Base-by-base conservation (phyloP, 2,797 vertebrate genomes). In the Scomberomorus guttatus region DNA sequence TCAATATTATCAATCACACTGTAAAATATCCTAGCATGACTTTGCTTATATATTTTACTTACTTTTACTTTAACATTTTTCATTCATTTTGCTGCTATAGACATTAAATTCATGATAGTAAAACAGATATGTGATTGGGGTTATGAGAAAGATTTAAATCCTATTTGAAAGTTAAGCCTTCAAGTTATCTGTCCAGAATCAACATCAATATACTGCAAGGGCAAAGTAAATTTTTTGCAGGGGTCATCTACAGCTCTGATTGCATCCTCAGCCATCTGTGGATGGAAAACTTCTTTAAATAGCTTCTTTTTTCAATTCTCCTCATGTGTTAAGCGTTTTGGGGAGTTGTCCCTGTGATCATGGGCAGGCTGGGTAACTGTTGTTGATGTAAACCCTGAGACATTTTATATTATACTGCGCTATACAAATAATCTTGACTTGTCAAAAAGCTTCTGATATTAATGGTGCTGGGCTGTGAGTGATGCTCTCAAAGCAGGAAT, bases 341-440 rank as follows among this genome's bases (percentile, higher is more conserved):
- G 60, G 37, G 54, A 27, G 39, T 44, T 72, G 42, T 69, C 15
- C 14, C 59, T 60, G 22, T 75, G 32, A 68, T 12, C 24, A 44
- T 15, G 3, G 32, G 13, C 51, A 12, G 39, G 24, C 4, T 17
- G 20, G 29, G 44, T 34, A 65, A 75, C 57, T 54, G 65, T 76
- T 58, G 56, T 55, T 76, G 34, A 57, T 59, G 24, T 68, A 50
- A 75, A 79, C 29, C 50, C 52, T 3, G 54, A 37, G 15, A 29
- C 17, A 55, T 6, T 71, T 39, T 22, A 50, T 63, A n/a, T 61
- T 4, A 79, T 48, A 50, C 27, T 62, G n/a, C 44, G 12, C 46
- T 29, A 44, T 51, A 77, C 65, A 76, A 80, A 86, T 78, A 69
- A 70, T 80, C 44, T 59, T 44, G 13, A 71, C 55, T 74, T 67